Percentiles rank a stretch among this genome's conserved stretches.
Evolutionary conservation across 2,888 invertebrate species (phyloP).

Genomic region (Liodrosophila aerea): DNA sequence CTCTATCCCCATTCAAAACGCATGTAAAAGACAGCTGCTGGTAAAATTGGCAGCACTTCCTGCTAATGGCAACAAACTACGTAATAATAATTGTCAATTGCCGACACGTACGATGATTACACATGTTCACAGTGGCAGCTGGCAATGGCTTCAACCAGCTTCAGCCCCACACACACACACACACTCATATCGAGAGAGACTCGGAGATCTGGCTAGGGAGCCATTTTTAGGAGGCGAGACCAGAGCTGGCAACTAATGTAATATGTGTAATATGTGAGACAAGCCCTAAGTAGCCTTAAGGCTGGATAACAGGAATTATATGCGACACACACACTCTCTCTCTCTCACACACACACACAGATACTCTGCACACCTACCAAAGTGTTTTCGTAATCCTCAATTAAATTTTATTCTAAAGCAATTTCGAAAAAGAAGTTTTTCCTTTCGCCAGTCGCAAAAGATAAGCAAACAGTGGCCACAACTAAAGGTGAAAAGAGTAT

Average conservation of each 20-base stretch:
- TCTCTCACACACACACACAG: constrained; percentile 11
- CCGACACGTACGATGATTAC: constrained; percentile 75
- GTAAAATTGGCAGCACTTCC: constrained; percentile 62
- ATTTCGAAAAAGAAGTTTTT: constrained; percentile 75
- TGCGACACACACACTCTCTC: constrained; percentile 48
- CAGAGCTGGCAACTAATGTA: constrained; percentile 60
- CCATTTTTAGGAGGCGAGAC: constrained; percentile 30
- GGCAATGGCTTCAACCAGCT: too few relatives aligned
- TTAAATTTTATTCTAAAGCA: constrained; percentile 80
- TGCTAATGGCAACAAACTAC: constrained; percentile 72
- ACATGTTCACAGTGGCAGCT: constrained; percentile 69
- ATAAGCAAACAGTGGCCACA: constrained; percentile 65
- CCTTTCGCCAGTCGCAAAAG: constrained; percentile 43
- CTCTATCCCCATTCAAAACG: neutral
- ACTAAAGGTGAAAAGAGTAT: constrained; percentile 5
- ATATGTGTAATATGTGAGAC: constrained; percentile 76
- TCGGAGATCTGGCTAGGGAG: constrained; percentile 4
- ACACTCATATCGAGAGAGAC: constrained; percentile 1
- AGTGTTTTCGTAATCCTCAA: constrained; percentile 76
- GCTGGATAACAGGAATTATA: constrained; percentile 74
- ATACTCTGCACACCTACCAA: constrained; percentile 21
- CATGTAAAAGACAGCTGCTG: constrained; percentile 28
- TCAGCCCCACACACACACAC: too few relatives aligned
- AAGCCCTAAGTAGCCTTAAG: constrained; percentile 78
- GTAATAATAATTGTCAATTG: constrained; percentile 75